Percentiles rank a stretch among this genome's conserved stretches.
Conservation (phyloP, 1,140 invertebrate genomes). For the Eupristina koningsbergeri region DNA sequence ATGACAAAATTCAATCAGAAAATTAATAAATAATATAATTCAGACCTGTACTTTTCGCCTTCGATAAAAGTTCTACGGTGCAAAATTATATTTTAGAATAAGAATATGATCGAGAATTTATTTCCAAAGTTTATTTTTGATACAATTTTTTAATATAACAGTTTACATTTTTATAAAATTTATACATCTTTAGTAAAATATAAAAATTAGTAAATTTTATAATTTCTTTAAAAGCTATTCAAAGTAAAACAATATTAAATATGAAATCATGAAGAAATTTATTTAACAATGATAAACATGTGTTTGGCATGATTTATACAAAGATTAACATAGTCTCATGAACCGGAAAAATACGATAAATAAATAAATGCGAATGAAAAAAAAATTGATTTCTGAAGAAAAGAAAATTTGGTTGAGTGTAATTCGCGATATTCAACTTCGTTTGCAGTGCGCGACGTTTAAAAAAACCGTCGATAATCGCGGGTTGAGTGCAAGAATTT, state of each 20-base stretch:
- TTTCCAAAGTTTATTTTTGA: too few species aligned
- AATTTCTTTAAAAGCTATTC: background rate
- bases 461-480: constrained; percentile 38
- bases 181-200: too few species aligned
- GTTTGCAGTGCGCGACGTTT: background rate
- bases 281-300: too few species aligned
- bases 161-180: too few species aligned
- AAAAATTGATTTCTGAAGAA: background rate
- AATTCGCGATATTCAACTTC: background rate
- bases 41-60: background rate
- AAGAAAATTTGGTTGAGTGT: background rate
- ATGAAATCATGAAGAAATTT: background rate
- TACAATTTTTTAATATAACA: too few species aligned
- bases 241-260: too few species aligned
- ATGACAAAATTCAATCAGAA: background rate
- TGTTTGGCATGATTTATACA: too few species aligned
- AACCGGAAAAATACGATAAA: background rate
- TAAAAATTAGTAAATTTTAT: background rate
- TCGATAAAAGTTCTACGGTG: too few species aligned
- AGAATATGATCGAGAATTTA: too few species aligned
- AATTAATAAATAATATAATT: constrained; percentile 1
- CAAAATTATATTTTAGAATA: too few species aligned
- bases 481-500: constrained; percentile 39
- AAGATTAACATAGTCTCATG: too few species aligned
- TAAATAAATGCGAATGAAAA: background rate